These are phyloP conservation scores for Rafetus swinhoei DNA, from an alignment of 2,113 vertebrate species.

Conservation along the genomic window DNA sequence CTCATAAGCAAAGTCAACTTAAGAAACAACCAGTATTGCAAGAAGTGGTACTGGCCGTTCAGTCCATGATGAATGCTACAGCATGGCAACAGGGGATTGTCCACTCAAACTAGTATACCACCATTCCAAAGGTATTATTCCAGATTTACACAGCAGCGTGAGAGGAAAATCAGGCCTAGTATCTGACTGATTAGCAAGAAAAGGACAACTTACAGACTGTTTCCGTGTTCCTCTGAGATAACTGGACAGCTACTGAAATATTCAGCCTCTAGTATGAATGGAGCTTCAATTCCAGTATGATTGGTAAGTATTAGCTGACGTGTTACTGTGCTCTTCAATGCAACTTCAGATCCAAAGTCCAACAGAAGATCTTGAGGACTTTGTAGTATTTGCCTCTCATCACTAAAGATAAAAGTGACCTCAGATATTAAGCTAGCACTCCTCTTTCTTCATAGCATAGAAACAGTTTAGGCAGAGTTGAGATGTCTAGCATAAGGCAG, in stretches of 20 bases:
- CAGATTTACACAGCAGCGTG: background rate
- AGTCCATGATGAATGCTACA: background rate
- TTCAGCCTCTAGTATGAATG: conserved; percentile 82
- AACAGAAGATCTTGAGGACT: conserved; percentile 65
- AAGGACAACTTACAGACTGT: conserved; percentile 54
- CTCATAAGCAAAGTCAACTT: background rate
- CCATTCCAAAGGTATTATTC: background rate
- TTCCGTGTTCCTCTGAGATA: background rate
- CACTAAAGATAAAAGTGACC: conserved; percentile 50
- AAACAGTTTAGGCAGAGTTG: background rate
- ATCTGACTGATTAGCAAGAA: background rate
- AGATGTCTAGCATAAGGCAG: background rate
- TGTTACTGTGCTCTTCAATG: conserved; percentile 71
- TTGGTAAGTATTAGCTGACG: conserved; percentile 87
- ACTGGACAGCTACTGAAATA: conserved; percentile 81
- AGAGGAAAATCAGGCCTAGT: background rate
- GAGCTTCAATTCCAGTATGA: conserved; percentile 80
- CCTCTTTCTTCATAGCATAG: background rate
- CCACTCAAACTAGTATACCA: background rate
- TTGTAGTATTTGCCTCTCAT: background rate
- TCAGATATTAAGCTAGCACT: background rate
- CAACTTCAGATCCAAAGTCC: conserved; percentile 85
- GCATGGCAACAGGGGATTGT: background rate
- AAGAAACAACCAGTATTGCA: background rate
- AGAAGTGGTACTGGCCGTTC: accelerated